Evolutionary conservation across 1,140 invertebrate species (phyloP).

Genomic region (Lerema accius): DNA sequence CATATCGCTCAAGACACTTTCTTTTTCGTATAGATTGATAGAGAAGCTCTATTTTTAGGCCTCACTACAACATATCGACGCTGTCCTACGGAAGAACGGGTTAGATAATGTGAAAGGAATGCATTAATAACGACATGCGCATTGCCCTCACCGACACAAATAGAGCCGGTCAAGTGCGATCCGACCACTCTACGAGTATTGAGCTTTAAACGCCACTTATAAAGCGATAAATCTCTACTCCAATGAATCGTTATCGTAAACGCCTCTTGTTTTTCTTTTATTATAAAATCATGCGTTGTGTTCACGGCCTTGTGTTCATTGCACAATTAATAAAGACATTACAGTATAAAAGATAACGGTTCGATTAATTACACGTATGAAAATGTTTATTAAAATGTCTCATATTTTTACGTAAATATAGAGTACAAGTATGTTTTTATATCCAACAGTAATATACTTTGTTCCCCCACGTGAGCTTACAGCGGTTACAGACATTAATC

Average conservation of each 20-base stretch:
- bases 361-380: no score
- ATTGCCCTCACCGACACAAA: slow-evolving; percentile 15
- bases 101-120: slow-evolving; percentile 13
- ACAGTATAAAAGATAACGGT: no score
- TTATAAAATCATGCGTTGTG: background rate
- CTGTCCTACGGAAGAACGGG: slow-evolving; percentile 3
- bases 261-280: slow-evolving; percentile 4
- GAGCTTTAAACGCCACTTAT: background rate
- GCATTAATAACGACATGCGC: slow-evolving; percentile 21
- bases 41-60: background rate
- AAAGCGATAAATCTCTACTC: slow-evolving; percentile 16
- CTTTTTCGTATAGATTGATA: no score
- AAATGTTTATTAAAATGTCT: no score
- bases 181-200: no score
- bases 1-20: no score
- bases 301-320: background rate
- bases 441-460: no score
- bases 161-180: slow-evolving; percentile 19
- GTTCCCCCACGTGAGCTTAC: no score
- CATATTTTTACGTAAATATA: no score
- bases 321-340: no score
- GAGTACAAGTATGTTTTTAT: no score
- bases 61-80: background rate
- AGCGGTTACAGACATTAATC: no score
- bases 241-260: slow-evolving; percentile 25